Conservation (phyloP, 2,113 vertebrate species). For the Abramis brama region DNA sequence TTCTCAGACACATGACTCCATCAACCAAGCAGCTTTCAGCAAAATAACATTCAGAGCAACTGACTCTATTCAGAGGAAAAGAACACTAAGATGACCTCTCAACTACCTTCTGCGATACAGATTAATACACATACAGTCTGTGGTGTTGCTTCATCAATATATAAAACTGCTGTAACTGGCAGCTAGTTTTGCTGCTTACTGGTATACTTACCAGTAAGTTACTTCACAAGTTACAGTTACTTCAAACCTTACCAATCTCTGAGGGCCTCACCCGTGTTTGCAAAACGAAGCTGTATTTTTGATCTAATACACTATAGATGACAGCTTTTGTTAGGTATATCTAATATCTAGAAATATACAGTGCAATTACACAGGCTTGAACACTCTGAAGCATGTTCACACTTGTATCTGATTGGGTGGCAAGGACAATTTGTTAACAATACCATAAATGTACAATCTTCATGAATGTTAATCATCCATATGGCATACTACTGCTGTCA, state of each 20-base stretch:
- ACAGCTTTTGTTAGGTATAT: neutral
- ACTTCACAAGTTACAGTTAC: neutral
- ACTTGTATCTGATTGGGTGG: neutral
- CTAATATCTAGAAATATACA: neutral
- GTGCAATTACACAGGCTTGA: neutral
- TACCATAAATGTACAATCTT: neutral
- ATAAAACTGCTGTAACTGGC: neutral
- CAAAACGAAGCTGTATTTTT: neutral
- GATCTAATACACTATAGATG: neutral
- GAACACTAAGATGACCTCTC: neutral
- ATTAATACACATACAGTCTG: neutral
- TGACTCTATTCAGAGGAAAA: neutral
- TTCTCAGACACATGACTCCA: neutral
- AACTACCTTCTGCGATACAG: neutral
- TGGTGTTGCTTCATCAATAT: neutral
- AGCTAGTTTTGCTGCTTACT: neutral
- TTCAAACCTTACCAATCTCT: neutral
- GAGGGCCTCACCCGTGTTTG: neutral
- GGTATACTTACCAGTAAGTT: neutral
- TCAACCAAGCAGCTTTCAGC: neutral
- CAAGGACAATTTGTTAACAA: neutral
- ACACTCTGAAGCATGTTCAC: neutral
- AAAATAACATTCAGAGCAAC: neutral
- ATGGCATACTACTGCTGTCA: neutral
- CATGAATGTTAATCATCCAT: neutral